Base-by-base conservation (phyloP, 2,113 vertebrate genomes). In the Desmodus rotundus region DNA sequence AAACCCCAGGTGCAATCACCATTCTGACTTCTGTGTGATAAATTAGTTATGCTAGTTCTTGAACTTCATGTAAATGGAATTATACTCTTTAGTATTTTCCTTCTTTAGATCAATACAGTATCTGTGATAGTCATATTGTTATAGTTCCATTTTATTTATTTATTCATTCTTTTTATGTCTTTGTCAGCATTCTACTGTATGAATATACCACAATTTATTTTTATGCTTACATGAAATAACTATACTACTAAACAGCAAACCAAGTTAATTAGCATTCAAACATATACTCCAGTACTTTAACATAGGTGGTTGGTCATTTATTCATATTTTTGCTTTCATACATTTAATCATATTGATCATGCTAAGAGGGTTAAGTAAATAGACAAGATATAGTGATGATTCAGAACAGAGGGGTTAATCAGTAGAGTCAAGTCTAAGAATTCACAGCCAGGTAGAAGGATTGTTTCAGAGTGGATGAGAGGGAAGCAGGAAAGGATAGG, bases 31-130 rank as follows among this genome's bases (percentile, higher is more conserved):
- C 20, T 56, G 14, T 31, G 1, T 91, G 28, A 72, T 89, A 65
- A 96, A 36, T 65, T 91, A 86, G 6, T 81, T 96, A 93, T 72
- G 15, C 41, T 65, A 73, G 7, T 70, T 82, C 43, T 80, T 96
- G 17, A 94, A 70, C 58, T 86, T 92, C 6, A 28, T 76, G 19
- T 93, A 80, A 94, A 93, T 86, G 38, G 43, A 88, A 81, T 93
- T 61, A 80, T 74, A 74, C 52, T 68, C 26, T 74, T 88, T 14
- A 74, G n/a, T 91, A 7, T 61, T 83, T 90, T 80, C 19, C 31
- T 89, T 85, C 41, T 83, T 83, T 63, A 38, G 16, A 28, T 81
- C 47, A 61, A 1, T 63, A 36, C 73, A 41, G 28, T 74, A 43
- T 73, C 38, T 89, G 56, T 92, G 52, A 76, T 87, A 26, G 43